Evolutionary conservation across 1,140 invertebrate genomes (phyloP).

Genomic region (Musca vetustissima): DNA sequence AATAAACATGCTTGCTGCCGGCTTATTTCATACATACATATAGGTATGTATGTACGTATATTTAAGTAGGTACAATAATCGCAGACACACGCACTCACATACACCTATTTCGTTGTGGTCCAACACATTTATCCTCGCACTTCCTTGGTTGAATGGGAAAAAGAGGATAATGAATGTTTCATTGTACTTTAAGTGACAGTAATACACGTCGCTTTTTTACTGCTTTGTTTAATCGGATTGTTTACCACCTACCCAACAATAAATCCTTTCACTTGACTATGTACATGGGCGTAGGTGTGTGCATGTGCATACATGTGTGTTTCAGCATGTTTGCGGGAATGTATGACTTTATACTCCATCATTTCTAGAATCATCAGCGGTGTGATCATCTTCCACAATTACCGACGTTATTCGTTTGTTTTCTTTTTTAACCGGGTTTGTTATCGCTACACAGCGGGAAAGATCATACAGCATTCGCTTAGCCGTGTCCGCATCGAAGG

Average conservation of each 20-base stretch:
- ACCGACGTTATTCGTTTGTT: conserved; percentile 8
- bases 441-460: conserved; percentile 4
- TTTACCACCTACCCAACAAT: conserved; percentile 6
- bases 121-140: not conserved
- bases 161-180: conserved; percentile 12
- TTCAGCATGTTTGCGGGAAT: too few relatives aligned
- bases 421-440: conserved; percentile 2
- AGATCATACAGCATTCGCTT: not conserved
- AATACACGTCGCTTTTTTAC: conserved; percentile 13
- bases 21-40: not conserved
- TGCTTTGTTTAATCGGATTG: conserved; percentile 21
- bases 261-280: conserved; percentile 6
- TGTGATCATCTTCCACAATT: conserved; percentile 1
- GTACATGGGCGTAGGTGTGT: too few relatives aligned
- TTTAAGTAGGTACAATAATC: not conserved
- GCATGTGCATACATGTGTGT: too few relatives aligned
- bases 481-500: not conserved
- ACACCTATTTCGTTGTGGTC: not conserved
- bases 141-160: not conserved
- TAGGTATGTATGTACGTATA: not conserved
- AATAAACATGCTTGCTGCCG: conserved; percentile 7
- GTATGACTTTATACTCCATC: not conserved
- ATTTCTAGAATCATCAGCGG: not conserved
- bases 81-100: not conserved
- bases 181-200: conserved; percentile 19